Percentiles rank a stretch among this genome's conserved stretches.
These are phyloP conservation scores for Nesogale talazaci DNA, from an alignment of 2,113 vertebrate genomes.

Conservation along the genomic window DNA sequence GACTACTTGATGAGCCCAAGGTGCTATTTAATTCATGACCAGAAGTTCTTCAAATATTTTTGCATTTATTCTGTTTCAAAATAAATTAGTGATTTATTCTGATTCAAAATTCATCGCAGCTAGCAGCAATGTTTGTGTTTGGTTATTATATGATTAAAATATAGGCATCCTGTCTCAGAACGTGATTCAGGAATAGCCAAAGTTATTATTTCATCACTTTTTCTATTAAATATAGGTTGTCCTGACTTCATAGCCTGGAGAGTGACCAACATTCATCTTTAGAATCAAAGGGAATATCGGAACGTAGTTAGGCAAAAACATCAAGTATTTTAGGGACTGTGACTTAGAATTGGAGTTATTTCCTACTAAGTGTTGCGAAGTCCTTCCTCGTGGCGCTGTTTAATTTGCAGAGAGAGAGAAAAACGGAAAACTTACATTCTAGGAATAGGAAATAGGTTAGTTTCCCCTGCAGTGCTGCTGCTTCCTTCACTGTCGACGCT, in stretches of 20 bases:
- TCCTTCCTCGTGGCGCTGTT: slow-evolving; percentile 57
- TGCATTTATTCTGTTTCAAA: background rate
- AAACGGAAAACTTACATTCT: slow-evolving; percentile 91
- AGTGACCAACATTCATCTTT: background rate
- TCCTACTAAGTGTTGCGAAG: slow-evolving; percentile 38
- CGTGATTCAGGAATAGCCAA: background rate
- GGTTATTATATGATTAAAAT: background rate
- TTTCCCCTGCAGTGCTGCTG: slow-evolving; percentile 92
- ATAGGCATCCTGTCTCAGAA: background rate
- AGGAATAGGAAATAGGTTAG: slow-evolving; percentile 94
- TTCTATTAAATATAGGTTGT: background rate
- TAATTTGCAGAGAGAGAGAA: background rate
- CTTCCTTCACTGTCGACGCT: slow-evolving; percentile 93
- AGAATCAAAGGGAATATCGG: background rate
- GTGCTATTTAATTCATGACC: no score
- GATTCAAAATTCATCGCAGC: slow-evolving; percentile 30
- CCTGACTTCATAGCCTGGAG: background rate
- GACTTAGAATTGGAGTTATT: slow-evolving; percentile 31
- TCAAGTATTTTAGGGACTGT: slow-evolving; percentile 41
- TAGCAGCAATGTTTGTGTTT: background rate
- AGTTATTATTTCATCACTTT: background rate
- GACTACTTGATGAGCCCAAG: no score
- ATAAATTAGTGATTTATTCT: background rate
- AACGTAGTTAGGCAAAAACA: background rate
- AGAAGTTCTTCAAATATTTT: background rate